A percentile compares a stretch with the other conserved stretches of the same genome.
Evolutionary conservation across 2,888 invertebrate genomes (phyloP).

Genomic region (Craniophora ligustri): DNA sequence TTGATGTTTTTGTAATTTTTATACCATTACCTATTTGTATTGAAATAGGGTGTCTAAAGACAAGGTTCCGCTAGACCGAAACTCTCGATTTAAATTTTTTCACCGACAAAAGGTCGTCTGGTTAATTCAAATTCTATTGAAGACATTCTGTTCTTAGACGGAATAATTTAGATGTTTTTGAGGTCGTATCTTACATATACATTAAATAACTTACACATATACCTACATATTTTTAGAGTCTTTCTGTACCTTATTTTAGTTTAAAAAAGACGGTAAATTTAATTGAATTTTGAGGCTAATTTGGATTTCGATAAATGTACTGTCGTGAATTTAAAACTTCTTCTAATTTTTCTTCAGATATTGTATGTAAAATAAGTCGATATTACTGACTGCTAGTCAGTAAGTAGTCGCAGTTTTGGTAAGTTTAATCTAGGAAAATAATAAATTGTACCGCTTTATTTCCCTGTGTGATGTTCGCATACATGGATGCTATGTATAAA

Average conservation of each 20-base stretch:
- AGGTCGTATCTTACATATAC: slow-evolving; percentile 9
- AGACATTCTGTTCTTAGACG: slow-evolving; percentile 36
- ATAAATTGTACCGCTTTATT: too few species aligned
- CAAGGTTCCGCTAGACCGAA: slow-evolving; percentile 11
- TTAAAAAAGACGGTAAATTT: slow-evolving; percentile 2
- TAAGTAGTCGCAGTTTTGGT: too few species aligned
- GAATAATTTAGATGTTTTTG: slow-evolving; percentile 26
- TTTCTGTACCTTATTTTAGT: slow-evolving; percentile 24
- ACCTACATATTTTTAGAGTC: slow-evolving; percentile 23
- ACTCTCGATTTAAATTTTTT: slow-evolving; percentile 50
- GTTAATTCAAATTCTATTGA: slow-evolving; percentile 28
- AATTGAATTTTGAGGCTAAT: neutral
- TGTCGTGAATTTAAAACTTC: too few species aligned
- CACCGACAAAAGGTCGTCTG: slow-evolving; percentile 23
- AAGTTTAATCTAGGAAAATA: too few species aligned
- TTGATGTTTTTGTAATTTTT: neutral
- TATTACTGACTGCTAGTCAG: too few species aligned
- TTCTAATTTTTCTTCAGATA: too few species aligned
- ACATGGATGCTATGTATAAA: too few species aligned
- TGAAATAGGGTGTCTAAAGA: slow-evolving; percentile 8
- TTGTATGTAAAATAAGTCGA: too few species aligned
- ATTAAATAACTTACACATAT: too few species aligned
- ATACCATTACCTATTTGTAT: neutral
- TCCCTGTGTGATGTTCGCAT: too few species aligned
- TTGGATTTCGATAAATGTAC: too few species aligned